Evolutionary conservation across 2,113 vertebrate species (phyloP), one percentile per base, ranked within the genome.

Genomic region (Microcebus griseorufus): DNA sequence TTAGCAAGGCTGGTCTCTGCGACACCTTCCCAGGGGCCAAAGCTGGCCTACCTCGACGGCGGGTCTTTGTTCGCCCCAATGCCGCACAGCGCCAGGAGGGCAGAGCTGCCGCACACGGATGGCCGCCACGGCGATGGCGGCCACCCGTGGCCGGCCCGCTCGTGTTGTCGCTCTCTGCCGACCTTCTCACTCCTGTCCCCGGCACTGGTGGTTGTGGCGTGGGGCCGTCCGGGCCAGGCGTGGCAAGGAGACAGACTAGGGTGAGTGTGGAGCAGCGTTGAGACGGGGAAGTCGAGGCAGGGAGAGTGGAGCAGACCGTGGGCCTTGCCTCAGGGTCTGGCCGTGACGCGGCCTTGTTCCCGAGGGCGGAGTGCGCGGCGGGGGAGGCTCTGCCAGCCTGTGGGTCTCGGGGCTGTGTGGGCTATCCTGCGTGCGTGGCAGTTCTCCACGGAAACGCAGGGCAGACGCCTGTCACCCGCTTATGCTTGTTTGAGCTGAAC

Each of bases 381-480:
- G 22, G n/a, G 37, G 37, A 69, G 14, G 20, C 5, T n/a, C 9
- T 12, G 53, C 25, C 25, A 4, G 8, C 67, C 9, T 14, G 5
- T 3, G 4, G 55, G 16, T 10, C 7, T 0, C 0, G 13, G 37
- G 23, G 20, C 0, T 9, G 48, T 48, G 1, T 10, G 53, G 0
- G 2, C 18, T 9, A 6, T 5, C 16, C 53, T 55, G 53, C 16
- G 5, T 55, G 39, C 16, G 1, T 20, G 12, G 1, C 1, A 0
- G 51, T 12, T 34, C 6, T 23, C 16, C 58, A 25, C 4, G 6
- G 0, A 34, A 48, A 60, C 3, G 0, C 0, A 2, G 16, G n/a
- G n/a, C 64, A 5, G 1, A 34, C 22, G 9, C 12, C 34, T 60
- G 6, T 14, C 0, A 2, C 9, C 62, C 76, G 42, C 42, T 42